These are phyloP conservation scores for Pherbina coryleti DNA, from an alignment of 2,888 invertebrate species.

Conservation along the genomic window DNA sequence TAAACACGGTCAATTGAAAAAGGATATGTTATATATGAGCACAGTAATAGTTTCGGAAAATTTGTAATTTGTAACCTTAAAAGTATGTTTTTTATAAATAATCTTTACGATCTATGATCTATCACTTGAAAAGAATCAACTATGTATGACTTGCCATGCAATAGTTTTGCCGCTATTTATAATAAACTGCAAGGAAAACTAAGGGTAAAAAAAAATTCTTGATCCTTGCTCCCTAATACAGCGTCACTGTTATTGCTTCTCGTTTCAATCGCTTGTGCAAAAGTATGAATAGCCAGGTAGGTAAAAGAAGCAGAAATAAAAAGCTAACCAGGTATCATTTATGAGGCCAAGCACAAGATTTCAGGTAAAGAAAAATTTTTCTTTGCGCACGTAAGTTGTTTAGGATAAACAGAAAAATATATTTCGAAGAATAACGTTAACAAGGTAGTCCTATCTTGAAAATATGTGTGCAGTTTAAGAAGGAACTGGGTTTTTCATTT, in stretches of 20 bases:
- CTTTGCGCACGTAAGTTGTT: no score
- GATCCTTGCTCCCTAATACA: background rate
- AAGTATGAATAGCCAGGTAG: background rate
- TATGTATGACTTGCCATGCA: constrained; percentile 52
- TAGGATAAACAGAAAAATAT: background rate
- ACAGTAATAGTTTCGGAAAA: no score
- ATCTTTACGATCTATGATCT: constrained; percentile 58
- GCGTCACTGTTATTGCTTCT: background rate
- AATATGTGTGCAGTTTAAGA: constrained; percentile 2
- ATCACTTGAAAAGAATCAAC: constrained; percentile 59
- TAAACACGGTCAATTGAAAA: background rate
- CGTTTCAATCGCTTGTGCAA: background rate
- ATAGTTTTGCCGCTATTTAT: constrained; percentile 22
- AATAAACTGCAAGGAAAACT: background rate
- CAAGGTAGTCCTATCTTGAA: background rate
- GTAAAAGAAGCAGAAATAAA: no score
- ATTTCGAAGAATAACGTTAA: background rate
- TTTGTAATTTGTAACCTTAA: background rate
- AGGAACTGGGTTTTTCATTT: constrained; percentile 36
- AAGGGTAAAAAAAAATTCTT: background rate
- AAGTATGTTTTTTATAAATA: constrained; percentile 17
- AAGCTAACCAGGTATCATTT: no score
- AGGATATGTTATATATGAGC: background rate
- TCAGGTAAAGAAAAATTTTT: constrained; percentile 2
- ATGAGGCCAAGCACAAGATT: background rate